Evolutionary conservation across 2,888 invertebrate species (phyloP).

Genomic region (Drosophila mulleri): DNA sequence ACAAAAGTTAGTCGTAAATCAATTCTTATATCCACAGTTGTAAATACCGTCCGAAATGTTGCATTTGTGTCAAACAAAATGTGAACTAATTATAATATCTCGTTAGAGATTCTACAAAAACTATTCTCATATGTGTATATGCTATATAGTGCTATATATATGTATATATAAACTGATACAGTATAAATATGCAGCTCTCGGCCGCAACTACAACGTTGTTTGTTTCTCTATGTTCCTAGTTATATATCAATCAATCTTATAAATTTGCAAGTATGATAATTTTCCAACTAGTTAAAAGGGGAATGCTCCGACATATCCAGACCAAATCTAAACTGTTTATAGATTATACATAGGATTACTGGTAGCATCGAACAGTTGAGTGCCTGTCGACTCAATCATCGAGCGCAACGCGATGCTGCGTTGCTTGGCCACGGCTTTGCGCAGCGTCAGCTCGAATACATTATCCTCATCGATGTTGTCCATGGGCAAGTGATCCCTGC

Average conservation of each 20-base stretch:
- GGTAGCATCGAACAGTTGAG: conserved; percentile 86
- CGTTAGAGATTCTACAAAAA: conserved; percentile 15
- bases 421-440: conserved; percentile 86
- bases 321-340: conserved; percentile 34
- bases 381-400: conserved; percentile 87
- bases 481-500: conserved; percentile 80
- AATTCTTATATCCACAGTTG: conserved; percentile 25
- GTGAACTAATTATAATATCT: conserved; percentile 46
- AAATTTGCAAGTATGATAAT: conserved; percentile 65
- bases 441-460: conserved; percentile 83
- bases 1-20: conserved; percentile 46
- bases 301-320: conserved; percentile 20
- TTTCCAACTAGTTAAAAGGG: conserved; percentile 51
- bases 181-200: conserved; percentile 21
- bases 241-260: conserved; percentile 70
- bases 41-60: conserved; percentile 52
- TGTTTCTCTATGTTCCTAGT: conserved; percentile 19
- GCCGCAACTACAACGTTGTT: conserved; percentile 20
- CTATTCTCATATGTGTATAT: conserved; percentile 22
- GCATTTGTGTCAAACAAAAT: conserved; percentile 65
- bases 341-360: conserved; percentile 85
- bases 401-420: conserved; percentile 88
- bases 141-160: conserved; percentile 30
- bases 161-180: conserved; percentile 34
- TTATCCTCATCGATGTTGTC: conserved; percentile 84